Base-by-base conservation (phyloP, 1,140 invertebrate genomes). In the Camponotus floridanus region DNA sequence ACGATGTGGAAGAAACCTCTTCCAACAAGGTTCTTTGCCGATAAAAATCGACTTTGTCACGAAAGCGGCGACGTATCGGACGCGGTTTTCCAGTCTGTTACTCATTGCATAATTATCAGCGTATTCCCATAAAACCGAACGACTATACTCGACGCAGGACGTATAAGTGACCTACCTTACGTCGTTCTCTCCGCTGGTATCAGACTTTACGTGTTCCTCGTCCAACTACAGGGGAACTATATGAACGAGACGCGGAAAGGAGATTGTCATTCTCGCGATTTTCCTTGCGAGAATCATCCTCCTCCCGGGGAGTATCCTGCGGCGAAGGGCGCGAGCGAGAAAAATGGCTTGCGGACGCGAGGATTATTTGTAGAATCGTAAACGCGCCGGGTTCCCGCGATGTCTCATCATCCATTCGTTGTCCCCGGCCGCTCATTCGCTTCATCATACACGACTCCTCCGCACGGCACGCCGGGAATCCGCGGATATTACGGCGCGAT, bases 401-500 rank as follows among this genome's bases (percentile, higher is more conserved):
- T 70, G 85, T 45, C 36, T n/a, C 48, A 85, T 73, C 64, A 21
- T 55, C 85, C 85, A 84, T 80, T 85, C 76, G 87, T 88, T 76
- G 76, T 86, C 62, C 62, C 13, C 11, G 36, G 74, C 15, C 15
- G 74, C 36, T 21, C 70, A 62, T 62, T 33, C 62, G 76, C 61
- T 74, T 71, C 87, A 64, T 86, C 88, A 68, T 86, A 61, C 68
- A 39, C 76, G 59, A 15, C 74, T 68, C 62, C 51, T 59, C 62
- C 62, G 18, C 5, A 18, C 6, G 68, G 26, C 64, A 62, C 42
- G 74, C 31, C 39, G 26, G 62, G 76, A 85, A 79, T 88, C 83
- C 65, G 51, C 59, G 87, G 70, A 86, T 89, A 90, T 89, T 90
- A 85, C 87, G 76, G 83, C 67, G 86, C 87, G 83, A 90, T 89